Conservation (phyloP, 2,888 invertebrate species). For the Tinea semifulvella region DNA sequence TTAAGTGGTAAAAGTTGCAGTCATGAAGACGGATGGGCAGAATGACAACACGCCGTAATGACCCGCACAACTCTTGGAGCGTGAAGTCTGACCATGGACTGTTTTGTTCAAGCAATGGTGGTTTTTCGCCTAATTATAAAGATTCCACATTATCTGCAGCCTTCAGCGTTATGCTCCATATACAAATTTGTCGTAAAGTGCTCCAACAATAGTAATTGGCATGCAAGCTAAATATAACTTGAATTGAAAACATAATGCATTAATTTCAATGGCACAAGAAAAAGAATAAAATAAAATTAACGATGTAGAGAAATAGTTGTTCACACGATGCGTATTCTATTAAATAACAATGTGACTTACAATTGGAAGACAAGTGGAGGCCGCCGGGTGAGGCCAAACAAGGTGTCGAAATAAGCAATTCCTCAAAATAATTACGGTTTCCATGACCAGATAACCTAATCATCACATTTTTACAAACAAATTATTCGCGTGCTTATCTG, state of each 20-base stretch:
- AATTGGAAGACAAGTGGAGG: constrained; percentile 11
- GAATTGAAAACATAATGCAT: no score
- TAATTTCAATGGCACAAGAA: constrained; percentile 8
- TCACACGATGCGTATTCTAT: constrained; percentile 12
- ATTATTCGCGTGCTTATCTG: background rate
- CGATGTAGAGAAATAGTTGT: constrained; percentile 11
- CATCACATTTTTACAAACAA: constrained; percentile 4
- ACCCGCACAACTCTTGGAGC: constrained; percentile 11
- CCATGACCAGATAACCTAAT: constrained; percentile 5
- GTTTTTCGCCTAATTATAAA: background rate
- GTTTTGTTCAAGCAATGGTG: constrained; percentile 5
- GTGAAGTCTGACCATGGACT: constrained; percentile 14
- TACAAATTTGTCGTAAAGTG: background rate
- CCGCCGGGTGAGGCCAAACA: constrained; percentile 2
- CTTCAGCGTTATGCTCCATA: background rate
- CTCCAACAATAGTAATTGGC: background rate
- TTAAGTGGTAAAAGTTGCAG: no score
- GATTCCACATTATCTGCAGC: constrained; percentile 3
- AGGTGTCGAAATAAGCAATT: constrained; percentile 8
- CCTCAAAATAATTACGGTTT: constrained; percentile 12
- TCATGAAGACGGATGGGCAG: constrained; percentile 7
- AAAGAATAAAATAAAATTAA: constrained; percentile 10
- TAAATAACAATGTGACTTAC: constrained; percentile 12
- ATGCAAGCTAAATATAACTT: no score
- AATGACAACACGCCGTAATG: constrained; percentile 7